A percentile compares a stretch with the other conserved stretches of the same genome.
Conservation (phyloP, 2,113 vertebrate species). For the Pangasianodon gigas region DNA sequence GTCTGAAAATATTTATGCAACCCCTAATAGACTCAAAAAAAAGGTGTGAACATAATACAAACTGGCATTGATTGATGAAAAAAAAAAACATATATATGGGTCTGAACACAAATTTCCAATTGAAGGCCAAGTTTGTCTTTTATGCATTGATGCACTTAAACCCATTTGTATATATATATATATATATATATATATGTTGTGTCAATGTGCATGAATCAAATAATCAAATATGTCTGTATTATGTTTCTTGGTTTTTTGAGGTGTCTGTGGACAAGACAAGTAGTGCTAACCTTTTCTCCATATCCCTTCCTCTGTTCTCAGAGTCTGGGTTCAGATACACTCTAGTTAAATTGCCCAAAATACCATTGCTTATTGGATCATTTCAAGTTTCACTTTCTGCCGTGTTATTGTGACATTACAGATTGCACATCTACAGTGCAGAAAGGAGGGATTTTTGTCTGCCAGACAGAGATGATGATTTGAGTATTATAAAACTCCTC, state of each 20-base stretch:
- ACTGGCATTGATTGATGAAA: neutral
- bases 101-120: neutral
- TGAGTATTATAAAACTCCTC: conserved; percentile 41
- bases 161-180: neutral
- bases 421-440: conserved; percentile 4
- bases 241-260: neutral
- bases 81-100: neutral
- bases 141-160: neutral
- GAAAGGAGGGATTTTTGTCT: conserved; percentile 27
- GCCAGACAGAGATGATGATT: conserved; percentile 38
- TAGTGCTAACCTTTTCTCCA: neutral
- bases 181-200: neutral
- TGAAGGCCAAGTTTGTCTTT: neutral
- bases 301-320: neutral
- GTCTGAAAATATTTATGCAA: neutral
- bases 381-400: conserved; percentile 13
- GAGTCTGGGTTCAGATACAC: neutral
- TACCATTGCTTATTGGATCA: neutral
- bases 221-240: neutral
- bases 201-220: neutral
- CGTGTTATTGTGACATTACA: conserved; percentile 14
- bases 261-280: neutral
- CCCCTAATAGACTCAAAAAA: neutral
- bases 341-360: neutral
- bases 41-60: neutral